Evolutionary conservation across 35 echinoderm and acorn worm species (phyloP).

Genomic region (Strongylocentrotus purpuratus): DNA sequence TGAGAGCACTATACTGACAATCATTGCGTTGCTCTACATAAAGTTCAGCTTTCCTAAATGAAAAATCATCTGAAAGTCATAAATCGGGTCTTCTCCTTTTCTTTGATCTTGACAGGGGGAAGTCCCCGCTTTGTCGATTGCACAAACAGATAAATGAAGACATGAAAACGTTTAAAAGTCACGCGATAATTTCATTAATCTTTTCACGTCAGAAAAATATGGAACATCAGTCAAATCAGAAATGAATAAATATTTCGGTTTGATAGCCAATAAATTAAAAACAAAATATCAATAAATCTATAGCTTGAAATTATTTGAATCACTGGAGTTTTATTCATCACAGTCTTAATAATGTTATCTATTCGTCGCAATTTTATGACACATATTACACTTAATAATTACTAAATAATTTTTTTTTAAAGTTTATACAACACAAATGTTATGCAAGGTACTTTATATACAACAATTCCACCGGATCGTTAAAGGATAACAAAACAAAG

Average conservation of each 20-base stretch:
- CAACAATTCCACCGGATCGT: too few relatives aligned
- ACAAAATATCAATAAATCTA: too few relatives aligned
- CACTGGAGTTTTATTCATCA: too few relatives aligned
- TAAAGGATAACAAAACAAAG: too few relatives aligned
- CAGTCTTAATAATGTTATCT: too few relatives aligned
- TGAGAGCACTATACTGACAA: neutral
- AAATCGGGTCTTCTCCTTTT: neutral
- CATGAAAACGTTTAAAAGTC: neutral
- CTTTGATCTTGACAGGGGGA: neutral
- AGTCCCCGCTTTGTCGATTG: neutral
- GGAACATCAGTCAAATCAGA: neutral
- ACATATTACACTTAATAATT: too few relatives aligned
- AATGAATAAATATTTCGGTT: neutral
- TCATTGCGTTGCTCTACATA: neutral
- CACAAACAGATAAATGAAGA: constrained; percentile 5
- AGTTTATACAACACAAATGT: too few relatives aligned
- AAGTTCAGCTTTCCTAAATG: neutral
- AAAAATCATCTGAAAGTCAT: constrained; percentile 12
- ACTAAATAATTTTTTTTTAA: too few relatives aligned
- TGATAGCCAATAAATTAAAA: too few relatives aligned
- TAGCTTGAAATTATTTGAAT: too few relatives aligned
- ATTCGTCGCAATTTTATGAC: too few relatives aligned
- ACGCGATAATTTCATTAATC: neutral
- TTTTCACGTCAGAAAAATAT: neutral
- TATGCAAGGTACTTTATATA: too few relatives aligned